Percentiles rank a stretch among this genome's conserved stretches.
Evolutionary conservation across 2,797 vertebrate species (phyloP).

Genomic region (Poecilia gillii): DNA sequence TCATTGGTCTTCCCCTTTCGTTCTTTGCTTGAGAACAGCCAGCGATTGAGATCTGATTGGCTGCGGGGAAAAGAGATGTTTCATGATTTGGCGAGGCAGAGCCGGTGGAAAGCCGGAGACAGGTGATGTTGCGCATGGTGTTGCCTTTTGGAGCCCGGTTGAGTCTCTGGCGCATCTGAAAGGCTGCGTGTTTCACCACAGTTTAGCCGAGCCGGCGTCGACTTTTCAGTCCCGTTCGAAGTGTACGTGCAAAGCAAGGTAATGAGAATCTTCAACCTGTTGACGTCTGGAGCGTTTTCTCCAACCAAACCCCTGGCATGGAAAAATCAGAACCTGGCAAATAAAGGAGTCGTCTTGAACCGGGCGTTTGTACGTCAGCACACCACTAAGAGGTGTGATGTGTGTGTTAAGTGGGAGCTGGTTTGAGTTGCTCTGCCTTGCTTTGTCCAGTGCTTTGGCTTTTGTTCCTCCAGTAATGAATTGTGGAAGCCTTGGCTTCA

Average conservation of each 20-base stretch:
- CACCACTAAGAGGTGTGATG: conserved; percentile 75
- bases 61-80: conserved; percentile 61
- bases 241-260: not conserved
- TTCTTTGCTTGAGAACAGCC: conserved; percentile 76
- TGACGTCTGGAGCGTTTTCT: conserved; percentile 51
- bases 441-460: conserved; percentile 79
- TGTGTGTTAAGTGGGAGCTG: conserved; percentile 78
- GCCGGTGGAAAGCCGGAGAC: conserved; percentile 67
- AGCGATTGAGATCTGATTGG: conserved; percentile 71
- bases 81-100: conserved; percentile 70
- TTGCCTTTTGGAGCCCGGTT: conserved; percentile 45
- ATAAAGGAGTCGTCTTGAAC: conserved; percentile 59
- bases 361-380: conserved; percentile 74
- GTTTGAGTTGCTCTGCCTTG: conserved; percentile 74
- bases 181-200: not conserved
- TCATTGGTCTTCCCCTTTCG: conserved; percentile 70
- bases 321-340: conserved; percentile 43
- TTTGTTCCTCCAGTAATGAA: conserved; percentile 81
- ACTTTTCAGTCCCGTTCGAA: not conserved
- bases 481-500: conserved; percentile 80
- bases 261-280: conserved; percentile 54
- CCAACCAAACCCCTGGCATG: conserved; percentile 29
- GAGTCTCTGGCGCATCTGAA: conserved; percentile 33
- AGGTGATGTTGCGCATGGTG: conserved; percentile 69
- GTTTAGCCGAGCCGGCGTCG: not conserved